Base-by-base conservation (phyloP, 2,797 vertebrate species). In the Miopithecus talapoin region DNA sequence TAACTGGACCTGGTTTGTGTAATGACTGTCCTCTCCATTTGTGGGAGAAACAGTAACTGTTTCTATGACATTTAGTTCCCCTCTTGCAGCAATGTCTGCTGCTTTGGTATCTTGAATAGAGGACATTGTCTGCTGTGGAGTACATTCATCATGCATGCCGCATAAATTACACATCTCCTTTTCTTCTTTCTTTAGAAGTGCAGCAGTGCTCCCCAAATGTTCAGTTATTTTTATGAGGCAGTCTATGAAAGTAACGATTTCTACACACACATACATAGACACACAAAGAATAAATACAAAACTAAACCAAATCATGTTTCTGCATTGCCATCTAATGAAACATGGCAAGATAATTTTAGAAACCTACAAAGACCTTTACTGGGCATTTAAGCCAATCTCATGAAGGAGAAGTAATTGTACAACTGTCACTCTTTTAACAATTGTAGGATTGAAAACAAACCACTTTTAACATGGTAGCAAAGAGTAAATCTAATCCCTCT, bases 181-280 rank as follows among this genome's bases (percentile, higher is more conserved):
- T 98, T 98, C 97, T 92, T 96, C 92, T 61, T 95, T 89, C 97
- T 98, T 98, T 95, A 99, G 97, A 30, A 98, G 53, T 96, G 55
- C 88, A 68, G 98, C 85, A 81, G 98, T 94, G 88, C 94, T 97
- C 79, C 91, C 90, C 94, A 99, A 98, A 93, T 85, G 95, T 83
- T 98, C 96, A 39, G 93, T 98, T 91, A 98, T 89, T 95, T 97
- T 97, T 92, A 97, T 97, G 86, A 99, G 98, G 59, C 96, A 98
- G 30, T 98, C 96, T 91, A 91, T 80, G 92, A 98, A 95, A 94
- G 48, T 84, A 85, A 46, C 86, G 36, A 97, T 97, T 79, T 98
- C 99, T 99, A 79, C 75, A 96, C 39, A 96, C 91, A 96, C 46
- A 95, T 8, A 92, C 11, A 92, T 5, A 91, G 33, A 95, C 64